Base-by-base conservation (phyloP, 2,888 invertebrate species). In the Luperina testacea region DNA sequence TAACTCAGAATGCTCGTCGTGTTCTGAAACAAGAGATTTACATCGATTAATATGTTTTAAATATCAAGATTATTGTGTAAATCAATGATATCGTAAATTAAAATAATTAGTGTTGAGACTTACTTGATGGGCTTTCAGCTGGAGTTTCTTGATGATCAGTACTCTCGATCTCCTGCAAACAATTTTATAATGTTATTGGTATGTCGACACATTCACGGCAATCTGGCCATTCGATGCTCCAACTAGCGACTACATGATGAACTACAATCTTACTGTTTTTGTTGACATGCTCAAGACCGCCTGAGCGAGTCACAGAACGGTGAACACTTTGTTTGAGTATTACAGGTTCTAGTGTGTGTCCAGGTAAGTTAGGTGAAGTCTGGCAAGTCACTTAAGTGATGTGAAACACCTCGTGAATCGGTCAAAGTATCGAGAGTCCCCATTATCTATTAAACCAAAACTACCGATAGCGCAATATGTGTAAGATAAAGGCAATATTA, bases 1-100 rank as follows among this genome's bases (percentile, higher is more conserved):
- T 96, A 97, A 96, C 92, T 97, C 96, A 20, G 93, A 93, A 89
- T 95, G 96, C 78, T 92, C 81, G 48, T 90, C 92, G 73, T 92
- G 92, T 69, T 89, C 96, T 96, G 96, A 91, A 95, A 88, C 86
- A 88, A 88, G 88, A 86, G 77, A 69, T 20, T 68, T 17, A 27
- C 1, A n/a, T 42, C 4, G 32, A 61, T 38, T 2, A 32, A 9
- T 27, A 15, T 53, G 1, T 48, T 48, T 53, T 32, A 53, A 69
- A 53, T 32, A 63, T 17, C 27, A 63, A 63, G 17, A 63, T 32
- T 63, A 13, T n/a, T 59, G 13, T 27, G 27, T 27, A 27, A 61
- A 61, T 61, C n/a, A 61, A 6, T 27, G 13, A 61, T 61, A n/a
- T 20, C 8, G 38, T 38, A 20, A 38, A 64, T 17, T 9, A 17